phyloP scores from a whole-genome alignment of 1,140 invertebrate species.

The Drosophila pandora region DNA sequence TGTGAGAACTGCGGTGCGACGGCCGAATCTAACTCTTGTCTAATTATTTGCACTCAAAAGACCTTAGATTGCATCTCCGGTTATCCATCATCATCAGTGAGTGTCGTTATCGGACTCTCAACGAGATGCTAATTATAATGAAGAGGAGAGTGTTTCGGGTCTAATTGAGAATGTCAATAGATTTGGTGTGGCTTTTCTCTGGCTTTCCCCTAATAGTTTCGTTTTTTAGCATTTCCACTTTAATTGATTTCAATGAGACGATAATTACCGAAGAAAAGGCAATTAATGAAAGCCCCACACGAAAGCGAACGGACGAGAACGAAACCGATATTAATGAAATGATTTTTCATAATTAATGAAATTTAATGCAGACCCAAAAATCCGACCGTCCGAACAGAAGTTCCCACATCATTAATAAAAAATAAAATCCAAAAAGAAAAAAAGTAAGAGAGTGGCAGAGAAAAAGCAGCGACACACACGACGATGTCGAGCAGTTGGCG shows the following conservation, averaged over 20 bases:
- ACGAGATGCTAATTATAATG: conserved; percentile 40
- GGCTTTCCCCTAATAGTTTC: conserved; percentile 13
- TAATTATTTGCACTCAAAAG: conserved; percentile 57
- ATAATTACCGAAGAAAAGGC: conserved; percentile 35
- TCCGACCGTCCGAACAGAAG: conserved; percentile 61
- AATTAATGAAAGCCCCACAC: conserved; percentile 23
- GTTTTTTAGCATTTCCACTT: conserved; percentile 28
- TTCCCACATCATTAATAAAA: conserved; percentile 80
- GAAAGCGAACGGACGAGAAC: not conserved
- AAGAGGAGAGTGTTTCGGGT: conserved; percentile 9
- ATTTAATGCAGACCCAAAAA: conserved; percentile 54
- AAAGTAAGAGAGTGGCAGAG: conserved; percentile 1
- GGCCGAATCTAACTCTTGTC: conserved; percentile 11
- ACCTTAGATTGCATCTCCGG: conserved; percentile 23
- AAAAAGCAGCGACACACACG: conserved; percentile 64
- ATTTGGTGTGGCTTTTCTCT: conserved; percentile 16
- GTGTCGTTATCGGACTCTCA: conserved; percentile 36
- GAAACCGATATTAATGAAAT: conserved; percentile 74
- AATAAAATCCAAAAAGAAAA: conserved; percentile 29
- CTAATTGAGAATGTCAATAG: conserved; percentile 67
- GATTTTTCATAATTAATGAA: conserved; percentile 75
- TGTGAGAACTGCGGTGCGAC: conserved; percentile 55
- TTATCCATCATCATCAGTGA: conserved; percentile 47
- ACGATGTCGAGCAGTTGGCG: conserved; percentile 38
- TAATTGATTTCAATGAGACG: conserved; percentile 47